phyloP scores from a whole-genome alignment of 2,113 vertebrate genomes.

The Lipophrys pholis region DNA sequence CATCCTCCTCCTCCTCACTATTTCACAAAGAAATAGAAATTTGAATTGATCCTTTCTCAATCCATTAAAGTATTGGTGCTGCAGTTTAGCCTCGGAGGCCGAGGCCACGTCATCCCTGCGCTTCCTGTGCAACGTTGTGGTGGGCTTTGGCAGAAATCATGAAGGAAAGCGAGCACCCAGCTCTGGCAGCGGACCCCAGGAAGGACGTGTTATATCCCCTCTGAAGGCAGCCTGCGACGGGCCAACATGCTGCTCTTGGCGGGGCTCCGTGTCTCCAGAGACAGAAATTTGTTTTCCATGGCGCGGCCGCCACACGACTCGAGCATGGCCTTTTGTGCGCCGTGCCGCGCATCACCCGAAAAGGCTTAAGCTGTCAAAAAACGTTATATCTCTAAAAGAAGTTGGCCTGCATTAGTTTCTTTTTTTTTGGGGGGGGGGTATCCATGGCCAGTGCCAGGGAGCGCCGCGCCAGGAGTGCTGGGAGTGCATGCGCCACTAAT shows the following conservation, averaged over 20 bases:
- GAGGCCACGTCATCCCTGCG: too few relatives aligned
- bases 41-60: too few relatives aligned
- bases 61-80: too few relatives aligned
- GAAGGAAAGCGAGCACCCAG: too few relatives aligned
- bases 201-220: too few relatives aligned
- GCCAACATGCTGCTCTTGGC: conserved; percentile 62
- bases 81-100: too few relatives aligned
- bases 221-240: neutral
- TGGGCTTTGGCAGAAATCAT: too few relatives aligned
- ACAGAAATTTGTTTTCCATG: conserved; percentile 30
- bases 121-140: too few relatives aligned
- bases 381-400: conserved; percentile 46
- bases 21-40: too few relatives aligned
- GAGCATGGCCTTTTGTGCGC: conserved; percentile 29
- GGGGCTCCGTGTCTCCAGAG: conserved; percentile 11
- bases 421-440: neutral
- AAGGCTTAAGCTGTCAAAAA: conserved; percentile 52
- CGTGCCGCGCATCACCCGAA: conserved; percentile 19
- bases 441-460: conserved; percentile 32
- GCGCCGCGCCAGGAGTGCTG: conserved; percentile 33
- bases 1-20: too few relatives aligned
- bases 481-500: conserved; percentile 70
- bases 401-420: conserved; percentile 19
- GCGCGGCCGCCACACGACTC: neutral
- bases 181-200: too few relatives aligned